Conservation (phyloP, 2,888 invertebrate species). For the Drosophila robusta region DNA sequence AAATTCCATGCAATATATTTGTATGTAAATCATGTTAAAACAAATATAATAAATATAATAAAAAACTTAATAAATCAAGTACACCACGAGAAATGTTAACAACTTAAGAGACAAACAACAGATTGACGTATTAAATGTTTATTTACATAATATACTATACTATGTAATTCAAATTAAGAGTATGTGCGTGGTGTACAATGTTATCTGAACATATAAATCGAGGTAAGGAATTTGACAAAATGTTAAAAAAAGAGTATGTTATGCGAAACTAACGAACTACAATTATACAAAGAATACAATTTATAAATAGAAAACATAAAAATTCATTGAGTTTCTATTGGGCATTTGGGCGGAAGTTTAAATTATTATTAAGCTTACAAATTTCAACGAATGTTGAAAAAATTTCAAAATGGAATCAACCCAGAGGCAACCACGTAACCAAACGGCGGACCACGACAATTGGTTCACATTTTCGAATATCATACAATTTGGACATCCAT, state of each 20-base stretch:
- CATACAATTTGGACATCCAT: neutral
- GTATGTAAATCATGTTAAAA: slow-evolving; percentile 50
- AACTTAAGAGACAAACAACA: slow-evolving; percentile 35
- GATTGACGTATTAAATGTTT: slow-evolving; percentile 66
- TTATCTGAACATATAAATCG: slow-evolving; percentile 43
- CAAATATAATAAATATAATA: slow-evolving; percentile 27
- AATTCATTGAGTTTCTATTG: slow-evolving; percentile 7
- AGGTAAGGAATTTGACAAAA: slow-evolving; percentile 45
- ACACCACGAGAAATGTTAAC: slow-evolving; percentile 50
- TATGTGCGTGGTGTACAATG: slow-evolving; percentile 61
- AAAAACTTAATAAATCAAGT: slow-evolving; percentile 28
- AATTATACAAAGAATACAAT: slow-evolving; percentile 78
- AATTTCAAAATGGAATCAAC: neutral
- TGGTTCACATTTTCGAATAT: neutral
- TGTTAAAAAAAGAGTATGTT: slow-evolving; percentile 64
- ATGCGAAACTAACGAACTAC: slow-evolving; percentile 79
- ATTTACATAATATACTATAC: slow-evolving; percentile 56
- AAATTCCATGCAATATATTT: slow-evolving; percentile 52
- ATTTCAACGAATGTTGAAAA: neutral
- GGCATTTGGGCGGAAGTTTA: neutral
- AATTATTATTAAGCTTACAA: neutral
- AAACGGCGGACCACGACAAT: neutral
- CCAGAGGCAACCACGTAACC: neutral
- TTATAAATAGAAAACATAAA: slow-evolving; percentile 71
- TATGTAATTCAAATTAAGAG: slow-evolving; percentile 43